phyloP scores from a whole-genome alignment of 2,888 invertebrate genomes.

The Trichogramma dendrolimi region DNA sequence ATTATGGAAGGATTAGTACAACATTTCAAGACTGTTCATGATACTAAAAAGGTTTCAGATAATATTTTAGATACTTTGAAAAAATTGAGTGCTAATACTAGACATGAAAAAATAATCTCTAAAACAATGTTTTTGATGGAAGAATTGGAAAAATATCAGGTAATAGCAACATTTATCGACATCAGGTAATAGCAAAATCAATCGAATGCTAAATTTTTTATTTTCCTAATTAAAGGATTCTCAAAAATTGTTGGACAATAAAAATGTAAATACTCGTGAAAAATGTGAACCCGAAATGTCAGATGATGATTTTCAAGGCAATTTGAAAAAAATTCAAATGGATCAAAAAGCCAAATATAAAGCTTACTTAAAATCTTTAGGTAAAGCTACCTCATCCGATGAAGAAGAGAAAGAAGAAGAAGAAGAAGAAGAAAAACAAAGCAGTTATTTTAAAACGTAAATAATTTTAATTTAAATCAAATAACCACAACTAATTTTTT shows the following conservation, averaged over 20 bases:
- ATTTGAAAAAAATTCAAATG: neutral
- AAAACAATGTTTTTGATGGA: neutral
- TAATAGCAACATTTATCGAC: neutral
- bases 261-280: neutral
- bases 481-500: neutral
- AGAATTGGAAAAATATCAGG: neutral
- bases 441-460: neutral
- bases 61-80: constrained; percentile 1
- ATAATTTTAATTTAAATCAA: neutral
- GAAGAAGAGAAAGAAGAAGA: constrained; percentile 1
- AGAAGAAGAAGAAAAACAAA: neutral
- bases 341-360: neutral
- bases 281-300: neutral
- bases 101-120: neutral
- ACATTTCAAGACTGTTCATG: neutral
- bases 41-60: constrained; percentile 1
- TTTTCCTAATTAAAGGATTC: neutral
- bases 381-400: constrained; percentile 8
- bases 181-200: neutral
- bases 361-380: neutral
- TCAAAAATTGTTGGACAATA: neutral
- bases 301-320: neutral
- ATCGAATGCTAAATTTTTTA: neutral
- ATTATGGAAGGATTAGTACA: constrained; percentile 5
- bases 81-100: constrained; percentile 5